A percentile compares a stretch with the other conserved stretches of the same genome.
These are phyloP conservation scores for Scaptomyza montana DNA, from an alignment of 1,140 invertebrate species.

Conservation along the genomic window DNA sequence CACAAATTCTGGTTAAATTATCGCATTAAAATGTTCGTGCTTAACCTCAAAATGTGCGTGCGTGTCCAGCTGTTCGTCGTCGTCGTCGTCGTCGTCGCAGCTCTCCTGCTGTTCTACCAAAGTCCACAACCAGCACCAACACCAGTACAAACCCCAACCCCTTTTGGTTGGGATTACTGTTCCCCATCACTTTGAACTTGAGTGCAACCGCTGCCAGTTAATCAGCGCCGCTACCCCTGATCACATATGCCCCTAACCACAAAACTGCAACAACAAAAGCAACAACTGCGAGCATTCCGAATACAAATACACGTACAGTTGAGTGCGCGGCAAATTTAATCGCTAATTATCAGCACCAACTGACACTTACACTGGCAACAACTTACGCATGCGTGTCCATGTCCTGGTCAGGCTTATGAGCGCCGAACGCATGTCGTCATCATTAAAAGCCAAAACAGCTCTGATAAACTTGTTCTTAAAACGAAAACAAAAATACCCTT, in stretches of 20 bases:
- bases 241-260: slow-evolving; percentile 51
- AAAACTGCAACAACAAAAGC: slow-evolving; percentile 15
- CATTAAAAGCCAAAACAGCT: slow-evolving; percentile 37
- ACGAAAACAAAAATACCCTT: slow-evolving; percentile 7
- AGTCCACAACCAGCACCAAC: slow-evolving; percentile 9
- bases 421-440: slow-evolving; percentile 64
- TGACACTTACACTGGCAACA: slow-evolving; percentile 78
- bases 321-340: slow-evolving; percentile 58
- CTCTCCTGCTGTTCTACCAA: slow-evolving; percentile 35
- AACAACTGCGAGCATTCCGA: slow-evolving; percentile 4
- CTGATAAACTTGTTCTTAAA: neutral
- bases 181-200: slow-evolving; percentile 54
- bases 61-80: slow-evolving; percentile 47
- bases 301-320: slow-evolving; percentile 52
- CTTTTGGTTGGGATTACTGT: slow-evolving; percentile 18
- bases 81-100: neutral
- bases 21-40: slow-evolving; percentile 84
- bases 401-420: slow-evolving; percentile 66
- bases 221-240: slow-evolving; percentile 58
- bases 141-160: slow-evolving; percentile 9
- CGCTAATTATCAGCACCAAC: slow-evolving; percentile 77
- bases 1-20: slow-evolving; percentile 84
- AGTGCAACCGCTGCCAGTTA: slow-evolving; percentile 70
- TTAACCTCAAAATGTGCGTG: slow-evolving; percentile 79
- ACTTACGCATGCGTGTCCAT: slow-evolving; percentile 76